Base-by-base conservation (phyloP, 2,888 invertebrate genomes). In the Vandiemenella viatica region DNA sequence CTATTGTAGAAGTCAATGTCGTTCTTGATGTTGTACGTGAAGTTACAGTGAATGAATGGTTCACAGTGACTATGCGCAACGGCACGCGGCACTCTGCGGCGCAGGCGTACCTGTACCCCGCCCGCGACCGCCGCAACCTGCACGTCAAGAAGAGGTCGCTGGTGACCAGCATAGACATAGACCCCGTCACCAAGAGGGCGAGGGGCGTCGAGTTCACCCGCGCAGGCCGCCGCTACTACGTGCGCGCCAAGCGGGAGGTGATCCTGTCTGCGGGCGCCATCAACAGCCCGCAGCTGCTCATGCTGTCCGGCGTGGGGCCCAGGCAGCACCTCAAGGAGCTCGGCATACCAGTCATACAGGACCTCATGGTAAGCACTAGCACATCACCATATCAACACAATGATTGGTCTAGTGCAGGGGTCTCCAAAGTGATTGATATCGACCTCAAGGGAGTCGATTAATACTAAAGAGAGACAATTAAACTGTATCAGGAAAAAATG, bases 231-330 rank as follows among this genome's bases (percentile, higher is more conserved):
- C 48, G 52, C 42, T 16, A 19, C n/a, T 16, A 15, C 15, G 51
- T 54, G 10, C 20, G 54, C 18, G 77, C 76, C 5, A 66, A 65
- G 10, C 76, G 74, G 51, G 79, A 79, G 57, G 71, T 83, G 1
- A 74, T 83, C 49, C 57, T 84, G 5, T 74, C 77, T 8, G 78
- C 75, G 1, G 83, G 83, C 4, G 69, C 77, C 3, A 69, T 83
- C 45, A 79, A 75, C 56, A 73, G 76, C 1, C 79, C 83, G 0
- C 80, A 83, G 59, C 57, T 84, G 4, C 64, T 84, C 38, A 74
- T 82, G 75, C 62, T 82, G 13, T 80, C 80, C 1, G 83, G 83
- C 1, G 68, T 81, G 8, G 77, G 77, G 0, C 76, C 75, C 0
- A 62, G 61, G 44, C 60, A 71, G 1, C 67, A 72, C 49, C 65